A percentile compares a stretch with the other conserved stretches of the same genome.
phyloP scores from a whole-genome alignment of 2,113 vertebrate genomes.

The Chaetura pelagica region DNA sequence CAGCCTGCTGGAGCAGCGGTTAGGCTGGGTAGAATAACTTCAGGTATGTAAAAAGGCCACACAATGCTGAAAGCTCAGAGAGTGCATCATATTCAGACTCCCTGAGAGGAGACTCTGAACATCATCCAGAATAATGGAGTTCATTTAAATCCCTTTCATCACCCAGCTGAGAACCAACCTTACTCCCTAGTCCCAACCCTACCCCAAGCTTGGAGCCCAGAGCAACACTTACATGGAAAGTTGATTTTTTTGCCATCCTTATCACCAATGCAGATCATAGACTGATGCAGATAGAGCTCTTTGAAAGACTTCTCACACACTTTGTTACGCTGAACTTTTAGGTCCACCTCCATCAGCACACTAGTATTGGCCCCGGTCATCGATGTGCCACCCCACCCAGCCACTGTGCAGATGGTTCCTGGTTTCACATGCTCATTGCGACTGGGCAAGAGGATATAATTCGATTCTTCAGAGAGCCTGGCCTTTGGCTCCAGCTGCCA shows the following conservation, averaged over 20 bases:
- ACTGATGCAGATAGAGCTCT: rapidly evolving
- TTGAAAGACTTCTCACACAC: rapidly evolving
- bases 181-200: neutral
- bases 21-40: too few relatives aligned
- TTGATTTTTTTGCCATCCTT: rapidly evolving
- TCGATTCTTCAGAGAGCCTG: neutral
- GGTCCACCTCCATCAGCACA: neutral
- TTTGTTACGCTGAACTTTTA: neutral
- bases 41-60: neutral
- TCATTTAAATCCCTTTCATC: neutral
- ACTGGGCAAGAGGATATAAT: rapidly evolving
- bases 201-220: neutral
- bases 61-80: neutral
- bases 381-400: neutral
- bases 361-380: rapidly evolving
- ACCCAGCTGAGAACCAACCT: neutral
- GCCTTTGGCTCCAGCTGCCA: neutral
- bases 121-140: neutral
- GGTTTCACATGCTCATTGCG: rapidly evolving
- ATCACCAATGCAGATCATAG: neutral
- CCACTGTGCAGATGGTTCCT: rapidly evolving
- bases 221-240: rapidly evolving
- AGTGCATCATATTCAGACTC: neutral
- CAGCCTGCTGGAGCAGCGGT: too few relatives aligned
- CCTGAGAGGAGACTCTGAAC: neutral